Base-by-base conservation (phyloP, 64 coral and sea anemone species). In the Montipora cactus region DNA sequence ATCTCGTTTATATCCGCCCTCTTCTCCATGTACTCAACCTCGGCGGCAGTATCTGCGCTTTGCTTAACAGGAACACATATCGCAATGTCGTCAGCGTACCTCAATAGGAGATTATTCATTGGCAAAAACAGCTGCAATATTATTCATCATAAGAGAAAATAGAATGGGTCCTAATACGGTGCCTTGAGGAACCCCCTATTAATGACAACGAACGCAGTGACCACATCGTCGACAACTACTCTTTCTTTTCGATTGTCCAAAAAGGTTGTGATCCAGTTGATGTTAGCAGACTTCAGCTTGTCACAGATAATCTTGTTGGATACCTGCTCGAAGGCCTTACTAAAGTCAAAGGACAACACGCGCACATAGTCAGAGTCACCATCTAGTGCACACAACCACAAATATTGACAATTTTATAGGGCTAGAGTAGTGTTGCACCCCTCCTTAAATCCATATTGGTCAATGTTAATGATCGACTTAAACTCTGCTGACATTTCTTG, bases 121-220 rank as follows among this genome's bases (percentile, higher is more conserved):
- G 77, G 50, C 25, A 50, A 4, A 48, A 19, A 47, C 46, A 47
- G 44, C 16, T n/a, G n/a, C 44, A 47, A 51, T 79, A 55, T 79
- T 45, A 49, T 55, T 79, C 46, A 79, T 45, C 45, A 87, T 47
- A 67, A 87, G 83, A 70, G 83, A 84, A 84, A 64, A 84, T 7
- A 84, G 61, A 22, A 15, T 64, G 59, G 81, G 57, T 37, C 81
- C 81, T 67, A 87, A 4, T 22, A 87, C 83, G 22, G 62, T 87
- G 28, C 59, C 61, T 8, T 86, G 82, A n/a, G 82, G 82, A 20
- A 52, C 53, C 23, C 80, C 80, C 45, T 57, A n/a, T 81, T 25
- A 57, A 57, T 57, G 52, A 57, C 50, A 64, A 64, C 4, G 13
- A 64, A 64, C 5, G 59, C 59, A 64, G 59, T 64, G 3, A 64